phyloP scores from a whole-genome alignment of 2,113 vertebrate genomes.

The Columba livia region DNA sequence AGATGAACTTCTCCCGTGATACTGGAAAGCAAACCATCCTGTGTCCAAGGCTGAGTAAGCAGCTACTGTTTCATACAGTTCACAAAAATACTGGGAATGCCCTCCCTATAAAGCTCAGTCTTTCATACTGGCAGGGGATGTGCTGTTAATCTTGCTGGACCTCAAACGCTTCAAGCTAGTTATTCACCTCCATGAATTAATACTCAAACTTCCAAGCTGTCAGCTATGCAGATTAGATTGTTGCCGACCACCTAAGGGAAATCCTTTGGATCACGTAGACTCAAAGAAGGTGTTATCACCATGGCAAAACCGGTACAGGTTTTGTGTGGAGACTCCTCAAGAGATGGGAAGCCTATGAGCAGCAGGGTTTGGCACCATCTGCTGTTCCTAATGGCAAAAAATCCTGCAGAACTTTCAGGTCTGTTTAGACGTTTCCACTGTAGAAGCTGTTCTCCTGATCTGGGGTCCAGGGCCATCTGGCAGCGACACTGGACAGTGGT shows the following conservation, averaged over 20 bases:
- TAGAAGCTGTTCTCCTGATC: not conserved
- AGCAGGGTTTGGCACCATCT: slow-evolving; percentile 63
- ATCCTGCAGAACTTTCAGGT: not conserved
- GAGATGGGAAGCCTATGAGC: not conserved
- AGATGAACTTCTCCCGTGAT: not conserved
- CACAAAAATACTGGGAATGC: not conserved
- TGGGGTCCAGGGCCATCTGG: not conserved
- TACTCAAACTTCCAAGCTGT: not conserved
- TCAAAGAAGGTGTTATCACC: not conserved
- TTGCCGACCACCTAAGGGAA: not conserved
- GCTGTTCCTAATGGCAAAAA: slow-evolving; percentile 54
- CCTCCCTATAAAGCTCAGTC: not conserved
- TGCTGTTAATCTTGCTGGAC: not conserved
- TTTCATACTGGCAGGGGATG: not conserved
- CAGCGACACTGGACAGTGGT: not conserved
- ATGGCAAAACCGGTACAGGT: not conserved
- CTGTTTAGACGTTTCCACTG: not conserved
- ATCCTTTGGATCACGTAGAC: not conserved
- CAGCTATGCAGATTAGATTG: not conserved
- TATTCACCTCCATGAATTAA: not conserved
- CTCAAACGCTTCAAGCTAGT: not conserved
- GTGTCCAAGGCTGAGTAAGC: slow-evolving; percentile 2
- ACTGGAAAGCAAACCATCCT: slow-evolving; percentile 13
- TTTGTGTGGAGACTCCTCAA: not conserved
- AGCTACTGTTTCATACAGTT: not conserved